A percentile compares a stretch with the other conserved stretches of the same genome.
These are phyloP conservation scores for Oxyruncus cristatus DNA, from an alignment of 2,113 vertebrate genomes.

Conservation along the genomic window DNA sequence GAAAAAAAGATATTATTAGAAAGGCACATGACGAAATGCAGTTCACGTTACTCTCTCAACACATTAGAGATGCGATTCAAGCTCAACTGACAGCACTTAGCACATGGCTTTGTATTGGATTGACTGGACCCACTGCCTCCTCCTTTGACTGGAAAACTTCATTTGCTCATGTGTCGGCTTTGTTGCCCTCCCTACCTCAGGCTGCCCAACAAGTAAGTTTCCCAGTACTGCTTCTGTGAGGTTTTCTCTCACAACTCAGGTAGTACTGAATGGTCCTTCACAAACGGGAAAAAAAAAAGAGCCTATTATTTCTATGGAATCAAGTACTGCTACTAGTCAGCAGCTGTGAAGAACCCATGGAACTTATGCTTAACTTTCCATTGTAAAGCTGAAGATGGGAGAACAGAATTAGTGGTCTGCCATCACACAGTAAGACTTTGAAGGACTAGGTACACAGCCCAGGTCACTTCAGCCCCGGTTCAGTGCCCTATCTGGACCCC, in stretches of 20 bases:
- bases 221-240: not conserved
- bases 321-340: not conserved
- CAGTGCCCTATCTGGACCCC: not conserved
- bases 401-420: not conserved
- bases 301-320: not conserved
- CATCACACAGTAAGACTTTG: accelerated
- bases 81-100: conserved; percentile 1
- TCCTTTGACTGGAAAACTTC: not conserved
- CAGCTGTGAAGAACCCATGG: not conserved
- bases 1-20: conserved; percentile 60
- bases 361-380: not conserved
- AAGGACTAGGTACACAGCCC: not conserved
- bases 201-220: not conserved
- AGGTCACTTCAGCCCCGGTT: not conserved
- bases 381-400: accelerated
- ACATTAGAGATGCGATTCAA: not conserved
- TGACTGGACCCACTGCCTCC: not conserved
- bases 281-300: not conserved
- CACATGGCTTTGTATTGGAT: not conserved
- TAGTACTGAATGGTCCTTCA: not conserved
- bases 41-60: not conserved
- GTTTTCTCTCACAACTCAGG: not conserved
- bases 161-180: not conserved
- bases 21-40: conserved; percentile 12
- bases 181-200: not conserved